phyloP scores from a whole-genome alignment of 2,888 invertebrate species.

The Harpalus rubripes region DNA sequence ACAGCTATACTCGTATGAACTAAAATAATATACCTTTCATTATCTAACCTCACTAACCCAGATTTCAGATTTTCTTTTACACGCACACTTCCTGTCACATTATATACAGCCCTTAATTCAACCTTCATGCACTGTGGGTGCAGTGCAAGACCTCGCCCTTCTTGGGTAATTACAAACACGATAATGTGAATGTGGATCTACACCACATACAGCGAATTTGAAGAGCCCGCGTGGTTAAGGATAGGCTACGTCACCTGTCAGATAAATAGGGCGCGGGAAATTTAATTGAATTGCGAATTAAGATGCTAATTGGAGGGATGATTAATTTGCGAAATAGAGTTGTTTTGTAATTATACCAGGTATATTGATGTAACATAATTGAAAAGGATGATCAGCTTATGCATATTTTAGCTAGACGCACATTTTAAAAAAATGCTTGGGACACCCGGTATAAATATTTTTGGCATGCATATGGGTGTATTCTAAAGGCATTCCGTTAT shows the following conservation, averaged over 20 bases:
- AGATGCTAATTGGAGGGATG: background rate
- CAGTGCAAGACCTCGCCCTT: background rate
- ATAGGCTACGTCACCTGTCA: background rate
- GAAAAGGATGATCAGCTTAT: no score
- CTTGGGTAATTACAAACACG: background rate
- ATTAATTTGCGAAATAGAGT: background rate
- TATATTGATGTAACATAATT: background rate
- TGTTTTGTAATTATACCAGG: background rate
- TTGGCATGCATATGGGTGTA: no score
- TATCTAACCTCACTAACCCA: conserved; percentile 2
- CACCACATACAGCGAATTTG: background rate
- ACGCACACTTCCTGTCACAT: background rate
- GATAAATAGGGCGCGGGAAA: background rate
- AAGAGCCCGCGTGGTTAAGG: background rate
- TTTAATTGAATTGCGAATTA: background rate
- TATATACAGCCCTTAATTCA: background rate
- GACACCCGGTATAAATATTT: no score
- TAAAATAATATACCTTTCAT: background rate
- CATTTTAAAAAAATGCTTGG: no score
- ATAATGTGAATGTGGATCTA: background rate
- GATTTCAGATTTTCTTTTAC: conserved; percentile 1
- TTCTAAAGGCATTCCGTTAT: no score
- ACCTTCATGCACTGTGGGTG: background rate
- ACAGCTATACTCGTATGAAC: background rate
- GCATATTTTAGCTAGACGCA: background rate